Conservation (phyloP, 2,113 vertebrate species). For the Leptodactylus fuscus region DNA sequence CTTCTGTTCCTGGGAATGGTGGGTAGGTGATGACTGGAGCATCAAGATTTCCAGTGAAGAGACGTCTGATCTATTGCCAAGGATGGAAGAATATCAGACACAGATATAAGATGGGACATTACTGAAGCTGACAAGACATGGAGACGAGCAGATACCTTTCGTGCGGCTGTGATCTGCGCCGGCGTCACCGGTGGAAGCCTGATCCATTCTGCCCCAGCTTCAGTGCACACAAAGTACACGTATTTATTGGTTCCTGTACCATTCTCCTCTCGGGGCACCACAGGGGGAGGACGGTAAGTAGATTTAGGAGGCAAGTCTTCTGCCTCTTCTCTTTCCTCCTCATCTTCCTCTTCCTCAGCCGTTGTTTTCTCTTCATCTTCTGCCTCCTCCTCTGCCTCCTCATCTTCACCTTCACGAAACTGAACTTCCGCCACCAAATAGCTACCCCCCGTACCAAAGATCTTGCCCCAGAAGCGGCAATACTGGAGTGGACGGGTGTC, state of each 20-base stretch:
- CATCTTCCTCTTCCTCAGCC: slow-evolving; percentile 48
- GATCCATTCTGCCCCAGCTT: slow-evolving; percentile 87
- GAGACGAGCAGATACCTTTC: slow-evolving; percentile 65
- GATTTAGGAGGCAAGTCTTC: slow-evolving; percentile 76
- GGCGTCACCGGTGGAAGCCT: slow-evolving; percentile 88
- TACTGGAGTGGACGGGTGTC: slow-evolving; percentile 77
- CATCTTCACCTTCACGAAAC: slow-evolving; percentile 81
- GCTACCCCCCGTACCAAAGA: slow-evolving; percentile 83
- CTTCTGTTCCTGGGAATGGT: slow-evolving; percentile 91
- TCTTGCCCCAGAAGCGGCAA: slow-evolving; percentile 95
- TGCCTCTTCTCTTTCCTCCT: slow-evolving; percentile 64
- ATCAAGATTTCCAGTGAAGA: slow-evolving; percentile 87
- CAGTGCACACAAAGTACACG: slow-evolving; percentile 90
- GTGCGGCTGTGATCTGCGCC: slow-evolving; percentile 84
- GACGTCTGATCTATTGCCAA: slow-evolving; percentile 78
- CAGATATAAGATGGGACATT: not conserved
- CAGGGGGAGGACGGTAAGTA: slow-evolving; percentile 78
- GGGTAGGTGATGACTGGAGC: slow-evolving; percentile 84
- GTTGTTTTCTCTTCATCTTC: slow-evolving; percentile 62
- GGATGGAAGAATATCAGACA: not conserved
- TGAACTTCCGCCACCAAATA: slow-evolving; percentile 91
- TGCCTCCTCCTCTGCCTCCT: slow-evolving; percentile 74
- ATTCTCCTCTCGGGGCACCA: slow-evolving; percentile 80
- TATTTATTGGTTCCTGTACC: slow-evolving; percentile 88
- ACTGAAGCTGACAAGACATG: not conserved